phyloP scores from a whole-genome alignment of 1,140 invertebrate species.

The Pentalonia nigronervosa region DNA sequence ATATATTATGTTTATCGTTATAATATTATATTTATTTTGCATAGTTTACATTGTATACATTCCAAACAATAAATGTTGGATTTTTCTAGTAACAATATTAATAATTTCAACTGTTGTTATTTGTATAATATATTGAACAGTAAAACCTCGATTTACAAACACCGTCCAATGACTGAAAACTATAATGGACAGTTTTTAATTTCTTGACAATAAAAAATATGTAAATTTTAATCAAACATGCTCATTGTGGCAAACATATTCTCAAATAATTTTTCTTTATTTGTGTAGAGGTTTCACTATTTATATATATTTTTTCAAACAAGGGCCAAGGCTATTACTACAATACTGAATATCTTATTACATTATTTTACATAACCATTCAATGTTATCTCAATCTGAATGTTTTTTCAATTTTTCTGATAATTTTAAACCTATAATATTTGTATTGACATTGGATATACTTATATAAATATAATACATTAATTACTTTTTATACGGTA shows the following conservation, averaged over 20 bases:
- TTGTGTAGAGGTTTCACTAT: background rate
- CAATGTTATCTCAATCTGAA: background rate
- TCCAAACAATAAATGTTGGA: background rate
- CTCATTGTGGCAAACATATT: background rate
- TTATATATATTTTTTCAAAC: background rate
- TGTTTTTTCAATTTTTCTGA: background rate
- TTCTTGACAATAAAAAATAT: background rate
- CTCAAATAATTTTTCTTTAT: background rate
- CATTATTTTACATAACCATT: background rate
- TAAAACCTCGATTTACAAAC: background rate
- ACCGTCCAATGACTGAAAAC: background rate
- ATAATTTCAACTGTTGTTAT: background rate
- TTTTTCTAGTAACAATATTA: background rate
- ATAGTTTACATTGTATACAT: background rate
- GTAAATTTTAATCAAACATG: background rate
- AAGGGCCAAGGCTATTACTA: background rate
- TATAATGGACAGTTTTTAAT: background rate
- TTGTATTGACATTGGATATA: background rate
- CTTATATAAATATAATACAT: background rate
- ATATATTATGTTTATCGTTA: background rate
- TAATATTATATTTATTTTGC: conserved; percentile 16
- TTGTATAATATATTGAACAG: background rate
- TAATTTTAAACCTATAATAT: background rate
- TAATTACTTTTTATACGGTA: background rate
- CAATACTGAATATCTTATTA: background rate